Evolutionary conservation across 2,113 vertebrate species (phyloP).

Genomic region (Pantherophis guttatus): DNA sequence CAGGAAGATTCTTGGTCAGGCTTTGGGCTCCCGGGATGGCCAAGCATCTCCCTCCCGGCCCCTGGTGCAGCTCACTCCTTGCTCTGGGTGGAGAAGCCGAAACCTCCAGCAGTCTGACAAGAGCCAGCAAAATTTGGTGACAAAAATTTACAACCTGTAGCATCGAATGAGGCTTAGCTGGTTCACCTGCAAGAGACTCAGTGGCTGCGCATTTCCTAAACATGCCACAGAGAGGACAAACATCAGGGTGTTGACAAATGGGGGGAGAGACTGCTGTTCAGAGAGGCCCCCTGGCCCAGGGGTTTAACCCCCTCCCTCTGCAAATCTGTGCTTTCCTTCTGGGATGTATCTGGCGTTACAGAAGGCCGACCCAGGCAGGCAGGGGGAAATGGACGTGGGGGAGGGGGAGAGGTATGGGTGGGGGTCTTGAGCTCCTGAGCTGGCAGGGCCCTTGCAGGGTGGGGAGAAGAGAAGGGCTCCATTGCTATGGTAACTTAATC

Average conservation of each 20-base stretch:
- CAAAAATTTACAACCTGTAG: slow-evolving; percentile 60
- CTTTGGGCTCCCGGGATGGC: neutral
- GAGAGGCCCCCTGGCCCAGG: slow-evolving; percentile 28
- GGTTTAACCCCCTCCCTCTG: slow-evolving; percentile 49
- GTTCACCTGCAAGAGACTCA: slow-evolving; percentile 60
- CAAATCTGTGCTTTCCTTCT: slow-evolving; percentile 31
- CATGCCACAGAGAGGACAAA: slow-evolving; percentile 62
- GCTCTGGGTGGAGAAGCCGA: slow-evolving; percentile 41
- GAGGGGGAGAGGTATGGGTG: neutral
- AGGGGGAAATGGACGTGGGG: neutral
- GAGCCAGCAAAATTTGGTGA: slow-evolving; percentile 60
- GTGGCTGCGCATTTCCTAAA: slow-evolving; percentile 57
- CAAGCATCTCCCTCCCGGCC: neutral
- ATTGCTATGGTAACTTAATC: slow-evolving; percentile 62
- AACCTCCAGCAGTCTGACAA: slow-evolving; percentile 62
- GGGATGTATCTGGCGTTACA: neutral
- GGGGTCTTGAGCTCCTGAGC: neutral
- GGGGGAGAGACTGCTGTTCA: slow-evolving; percentile 61
- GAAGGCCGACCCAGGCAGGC: neutral
- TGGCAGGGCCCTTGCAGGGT: slow-evolving; percentile 32
- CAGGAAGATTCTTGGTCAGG: neutral
- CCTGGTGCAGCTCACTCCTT: neutral
- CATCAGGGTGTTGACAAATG: slow-evolving; percentile 52
- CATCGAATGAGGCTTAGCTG: slow-evolving; percentile 62
- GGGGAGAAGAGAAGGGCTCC: slow-evolving; percentile 24